Base-by-base conservation (phyloP, 1,140 invertebrate species). In the Plutomurus gul region DNA sequence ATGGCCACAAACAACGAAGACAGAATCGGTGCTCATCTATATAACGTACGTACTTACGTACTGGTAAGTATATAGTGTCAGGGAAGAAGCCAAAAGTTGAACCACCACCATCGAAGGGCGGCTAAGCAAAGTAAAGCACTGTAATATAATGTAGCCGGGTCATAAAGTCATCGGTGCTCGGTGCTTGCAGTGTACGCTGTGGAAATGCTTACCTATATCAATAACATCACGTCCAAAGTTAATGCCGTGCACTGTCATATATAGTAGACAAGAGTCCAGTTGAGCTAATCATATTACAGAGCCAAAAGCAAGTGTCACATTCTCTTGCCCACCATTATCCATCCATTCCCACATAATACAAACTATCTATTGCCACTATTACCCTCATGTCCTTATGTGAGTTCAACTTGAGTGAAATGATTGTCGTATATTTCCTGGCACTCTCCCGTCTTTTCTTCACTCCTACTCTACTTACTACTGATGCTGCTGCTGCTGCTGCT, bases 161-260 rank as follows among this genome's bases (percentile, higher is more conserved):
- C 70, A 73, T 73, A 73, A 73, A 73, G 70, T 73, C 70, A 73
- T 73, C 70, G 36, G 43, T 73, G 25, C 18, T n/a, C 18, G 39
- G n/a, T 25, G 70, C 37, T 46, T n/a, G n/a, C 56, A 33, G 30
- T 65, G 56, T 65, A 65, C 56, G 56, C 56, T 65, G 30, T 65
- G 13, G 36, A 65, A 65, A 65, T 65, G 56, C 56, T 65, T 65
- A 65, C 56, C 56, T 65, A 65, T 65, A 65, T 65, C 56, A 65
- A 65, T 65, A 65, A 65, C 56, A 65, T 65, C 56, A 65, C 56
- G 56, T 65, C 56, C 56, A 30, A 65, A 65, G 56, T 65, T 65
- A 65, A 65, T 65, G 56, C 56, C 56, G 56, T 36, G 30, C 56
- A 11, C 30, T 65, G 56, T 65, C 56, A 65, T 33, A 27, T 65